Base-by-base conservation (phyloP, 2,113 vertebrate species). In the Eulacestoma nigropectus region DNA sequence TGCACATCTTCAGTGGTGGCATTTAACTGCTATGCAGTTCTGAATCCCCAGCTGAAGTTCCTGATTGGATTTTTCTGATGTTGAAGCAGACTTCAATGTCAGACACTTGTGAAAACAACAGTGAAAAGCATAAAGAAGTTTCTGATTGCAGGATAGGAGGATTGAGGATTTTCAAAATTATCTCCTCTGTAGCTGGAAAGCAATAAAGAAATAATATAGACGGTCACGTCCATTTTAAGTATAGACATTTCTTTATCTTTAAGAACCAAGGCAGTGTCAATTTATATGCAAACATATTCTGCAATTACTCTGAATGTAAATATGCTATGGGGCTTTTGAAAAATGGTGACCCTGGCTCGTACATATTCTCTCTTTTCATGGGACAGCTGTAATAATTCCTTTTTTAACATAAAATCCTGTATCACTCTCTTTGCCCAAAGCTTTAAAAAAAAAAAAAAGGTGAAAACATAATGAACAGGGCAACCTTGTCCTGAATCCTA, bases 401-500 rank as follows among this genome's bases (percentile, higher is more conserved):
- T 59, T 93, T 86, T 42, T 52, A 92, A 52, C 33, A 78, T 64
- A 90, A 89, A 96, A 80, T 37, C 39, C 74, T 62, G 29, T 53
- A 85, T 39, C 37, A 47, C 41, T 74, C 35, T 62, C 53, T 97
- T 78, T 95, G 83, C 97, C 91, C 42, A 79, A 64, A 94, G 91
- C 94, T 90, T 97, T 13, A 5, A 27, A 44, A 62, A 60, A 77
- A 30, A 64, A 46, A 77, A 37, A 2, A 93, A 87, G 27, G 73
- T 91, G 77, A 84, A 91, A 89, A 44, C 44, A 90, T 96, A 97
- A 97, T 96, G 96, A 97, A 97, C 87, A 96, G 97, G 94, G 79
- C 89, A 93, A 95, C 78, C 86, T 89, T 97, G 97, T 97, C 97
- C 96, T 98, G 98, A 98, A 99, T 99, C 97, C 95, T 97, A 98